A percentile compares a stretch with the other conserved stretches of the same genome.
Conservation (phyloP, 2,797 vertebrate genomes). For the Rhadinocentrus ornatus region DNA sequence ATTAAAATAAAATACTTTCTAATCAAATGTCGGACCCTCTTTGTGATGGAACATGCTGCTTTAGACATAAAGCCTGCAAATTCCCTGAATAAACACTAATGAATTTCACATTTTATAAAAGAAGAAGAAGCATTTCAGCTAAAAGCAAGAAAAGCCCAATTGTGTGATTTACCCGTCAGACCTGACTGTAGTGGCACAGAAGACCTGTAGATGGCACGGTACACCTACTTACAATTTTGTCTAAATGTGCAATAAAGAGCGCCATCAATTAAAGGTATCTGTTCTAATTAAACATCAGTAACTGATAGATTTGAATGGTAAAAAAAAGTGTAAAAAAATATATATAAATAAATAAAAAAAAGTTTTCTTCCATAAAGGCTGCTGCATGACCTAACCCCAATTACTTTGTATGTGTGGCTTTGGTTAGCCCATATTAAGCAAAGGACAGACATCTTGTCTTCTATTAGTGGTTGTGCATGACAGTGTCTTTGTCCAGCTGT, state of each 20-base stretch:
- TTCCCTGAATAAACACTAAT: not conserved
- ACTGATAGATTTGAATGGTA: not conserved
- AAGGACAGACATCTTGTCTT: constrained; percentile 68
- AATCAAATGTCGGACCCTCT: too few species aligned
- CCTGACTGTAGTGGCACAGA: constrained; percentile 3
- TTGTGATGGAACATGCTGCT: not conserved
- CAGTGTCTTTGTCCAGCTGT: constrained; percentile 31
- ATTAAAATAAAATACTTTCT: too few species aligned
- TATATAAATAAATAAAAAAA: not conserved
- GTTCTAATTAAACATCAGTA: not conserved
- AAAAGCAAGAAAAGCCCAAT: not conserved
- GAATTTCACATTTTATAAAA: not conserved
- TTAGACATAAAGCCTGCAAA: not conserved
- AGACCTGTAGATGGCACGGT: constrained; percentile 36
- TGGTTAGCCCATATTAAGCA: constrained; percentile 61
- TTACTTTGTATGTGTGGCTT: constrained; percentile 28
- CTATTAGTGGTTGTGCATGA: constrained; percentile 62
- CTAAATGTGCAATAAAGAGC: not conserved
- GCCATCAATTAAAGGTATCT: not conserved
- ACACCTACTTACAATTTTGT: not conserved
- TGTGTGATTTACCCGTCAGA: not conserved
- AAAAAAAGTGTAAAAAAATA: not conserved
- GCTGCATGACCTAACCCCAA: not conserved
- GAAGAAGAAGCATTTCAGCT: not conserved
- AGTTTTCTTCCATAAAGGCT: not conserved